Evolutionary conservation across 30 jellyfish, hydroid and myxozoan species (phyloP).

Genomic region (Rhopilema esculentum): DNA sequence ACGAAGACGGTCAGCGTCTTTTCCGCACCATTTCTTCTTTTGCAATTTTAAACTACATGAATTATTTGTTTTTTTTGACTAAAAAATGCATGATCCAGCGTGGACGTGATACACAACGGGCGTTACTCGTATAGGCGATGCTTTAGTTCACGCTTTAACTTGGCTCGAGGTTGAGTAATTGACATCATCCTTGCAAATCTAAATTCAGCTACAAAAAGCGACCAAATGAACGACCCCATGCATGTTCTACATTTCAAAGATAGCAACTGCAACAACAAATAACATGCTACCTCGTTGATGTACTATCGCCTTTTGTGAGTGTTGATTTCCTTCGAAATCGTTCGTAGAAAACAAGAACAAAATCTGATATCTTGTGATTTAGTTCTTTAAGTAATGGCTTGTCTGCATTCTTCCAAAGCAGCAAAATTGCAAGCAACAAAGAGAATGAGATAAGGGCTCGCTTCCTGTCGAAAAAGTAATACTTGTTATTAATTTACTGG

Average conservation of each 20-base stretch:
- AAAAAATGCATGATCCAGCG: background rate
- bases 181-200: too few relatives aligned
- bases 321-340: slow-evolving; percentile 15
- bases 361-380: slow-evolving; percentile 37
- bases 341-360: slow-evolving; percentile 7
- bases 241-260: background rate
- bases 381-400: slow-evolving; percentile 25
- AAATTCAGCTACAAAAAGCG: too few relatives aligned
- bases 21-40: background rate
- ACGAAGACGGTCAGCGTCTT: background rate
- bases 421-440: slow-evolving; percentile 3
- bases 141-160: too few relatives aligned
- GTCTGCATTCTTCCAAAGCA: slow-evolving; percentile 67
- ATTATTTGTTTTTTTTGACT: too few relatives aligned
- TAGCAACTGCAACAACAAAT: background rate
- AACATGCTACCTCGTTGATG: background rate
- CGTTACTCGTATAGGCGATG: too few relatives aligned
- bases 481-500: background rate
- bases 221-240: background rate
- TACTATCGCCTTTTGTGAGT: background rate
- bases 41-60: background rate
- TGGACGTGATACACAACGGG: background rate
- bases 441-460: slow-evolving; percentile 49
- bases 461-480: slow-evolving; percentile 38
- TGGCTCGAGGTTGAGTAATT: too few relatives aligned